Base-by-base conservation (phyloP, 1,140 invertebrate genomes). In the Temnothorax curvispinosus region DNA sequence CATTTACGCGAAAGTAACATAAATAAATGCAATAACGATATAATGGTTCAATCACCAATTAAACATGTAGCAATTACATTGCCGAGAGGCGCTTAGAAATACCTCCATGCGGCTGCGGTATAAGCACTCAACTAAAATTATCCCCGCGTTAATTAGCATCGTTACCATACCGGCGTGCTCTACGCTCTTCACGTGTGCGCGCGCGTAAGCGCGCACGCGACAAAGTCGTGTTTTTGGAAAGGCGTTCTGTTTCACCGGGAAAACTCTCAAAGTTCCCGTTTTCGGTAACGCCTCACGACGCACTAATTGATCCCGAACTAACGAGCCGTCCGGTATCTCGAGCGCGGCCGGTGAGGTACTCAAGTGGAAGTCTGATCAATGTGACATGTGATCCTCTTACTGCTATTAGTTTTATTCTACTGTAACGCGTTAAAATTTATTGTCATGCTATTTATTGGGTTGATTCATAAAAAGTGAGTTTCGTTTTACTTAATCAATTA, bases 241-340 rank as follows among this genome's bases (percentile, higher is more conserved):
- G 64, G 32, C 65, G 18, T 41, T 62, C 27, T 50, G 32, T 69
- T 81, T 69, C 50, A 71, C n/a, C 47, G 52, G 32, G 47, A 62
- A 41, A n/a, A 82, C 47, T 65, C 69, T 64, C 52, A 77, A 58
- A 88, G 82, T 89, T 71, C 88, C 87, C 86, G 82, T 92, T 93
- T 89, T 85, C 87, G 58, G 85, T 89, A 88, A 89, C 90, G 82
- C 89, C 78, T 81, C 88, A 74, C 89, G 85, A 78, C 75, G 78
- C 87, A 85, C 84, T 93, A 93, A 93, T 93, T 94, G 92, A 93
- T 92, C 88, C 74, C 47, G 86, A 93, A 94, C 93, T 93, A 94
- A 93, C 87, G 91, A 91, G 91, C 81, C 67, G 87, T 87, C 80
- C 67, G 84, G 77, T 91, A 92, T 82, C 75, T 82, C 89, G 76